These are phyloP conservation scores for Herpetotheres cachinnans DNA, from an alignment of 2,113 vertebrate species.

Conservation along the genomic window DNA sequence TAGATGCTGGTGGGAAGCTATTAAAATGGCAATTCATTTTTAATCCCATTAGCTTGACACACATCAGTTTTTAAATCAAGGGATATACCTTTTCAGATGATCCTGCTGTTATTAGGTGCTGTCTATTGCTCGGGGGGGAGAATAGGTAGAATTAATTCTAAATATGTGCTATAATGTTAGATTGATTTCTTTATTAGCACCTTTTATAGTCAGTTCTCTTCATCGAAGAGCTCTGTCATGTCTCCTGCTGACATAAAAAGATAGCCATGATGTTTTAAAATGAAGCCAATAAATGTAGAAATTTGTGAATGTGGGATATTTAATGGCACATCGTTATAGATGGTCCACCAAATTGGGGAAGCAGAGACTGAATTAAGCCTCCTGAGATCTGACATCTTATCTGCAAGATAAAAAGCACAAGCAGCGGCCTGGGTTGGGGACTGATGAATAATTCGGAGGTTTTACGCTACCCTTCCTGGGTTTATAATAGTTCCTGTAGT, in stretches of 20 bases:
- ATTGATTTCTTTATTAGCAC: neutral
- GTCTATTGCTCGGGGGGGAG: neutral
- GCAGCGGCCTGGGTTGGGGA: neutral
- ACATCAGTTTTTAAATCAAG: slow-evolving; percentile 8
- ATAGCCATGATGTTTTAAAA: neutral
- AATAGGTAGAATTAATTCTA: neutral
- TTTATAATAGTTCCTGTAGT: neutral
- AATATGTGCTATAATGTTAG: neutral
- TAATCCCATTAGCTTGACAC: neutral
- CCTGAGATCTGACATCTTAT: neutral
- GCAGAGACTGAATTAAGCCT: neutral
- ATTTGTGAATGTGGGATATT: neutral
- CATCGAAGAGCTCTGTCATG: neutral
- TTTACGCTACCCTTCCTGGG: neutral
- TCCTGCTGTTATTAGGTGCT: neutral
- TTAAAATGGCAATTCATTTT: slow-evolving; percentile 8
- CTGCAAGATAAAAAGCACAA: slow-evolving; percentile 12
- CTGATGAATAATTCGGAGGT: neutral
- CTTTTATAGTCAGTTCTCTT: neutral
- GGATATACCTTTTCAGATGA: neutral
- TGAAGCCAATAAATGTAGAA: slow-evolving; percentile 17
- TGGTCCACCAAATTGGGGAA: neutral
- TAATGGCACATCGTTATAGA: slow-evolving; percentile 13
- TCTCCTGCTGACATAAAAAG: neutral
- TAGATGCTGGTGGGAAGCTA: slow-evolving; percentile 11